Conservation (phyloP, 2,797 vertebrate genomes). For the Lophius americanus region DNA sequence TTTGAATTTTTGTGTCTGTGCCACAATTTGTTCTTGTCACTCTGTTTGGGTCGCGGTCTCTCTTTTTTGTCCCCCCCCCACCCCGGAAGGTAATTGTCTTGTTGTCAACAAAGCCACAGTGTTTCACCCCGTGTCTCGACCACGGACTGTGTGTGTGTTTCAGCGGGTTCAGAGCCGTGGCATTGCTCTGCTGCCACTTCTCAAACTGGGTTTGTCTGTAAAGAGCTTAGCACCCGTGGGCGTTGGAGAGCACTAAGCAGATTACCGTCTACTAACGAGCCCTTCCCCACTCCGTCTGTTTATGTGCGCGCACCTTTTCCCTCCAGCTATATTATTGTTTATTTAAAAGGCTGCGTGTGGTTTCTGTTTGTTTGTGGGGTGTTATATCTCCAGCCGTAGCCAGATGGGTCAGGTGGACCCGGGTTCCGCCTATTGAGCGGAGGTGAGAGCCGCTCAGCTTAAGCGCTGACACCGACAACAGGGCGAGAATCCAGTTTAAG, state of each 20-base stretch:
- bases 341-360: slow-evolving; percentile 18
- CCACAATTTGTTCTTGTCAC: slow-evolving; percentile 23
- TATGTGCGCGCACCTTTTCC: not conserved
- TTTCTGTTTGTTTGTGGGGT: slow-evolving; percentile 11
- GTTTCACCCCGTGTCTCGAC: slow-evolving; percentile 35
- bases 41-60: slow-evolving; percentile 17
- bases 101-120: slow-evolving; percentile 35
- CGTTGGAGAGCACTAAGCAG: slow-evolving; percentile 72
- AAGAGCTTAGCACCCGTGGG: slow-evolving; percentile 76
- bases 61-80: not conserved
- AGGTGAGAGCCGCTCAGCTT: slow-evolving; percentile 29
- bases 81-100: slow-evolving; percentile 42
- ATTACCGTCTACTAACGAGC: slow-evolving; percentile 79
- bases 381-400: not conserved
- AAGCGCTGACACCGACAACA: slow-evolving; percentile 37
- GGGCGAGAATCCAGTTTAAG: slow-evolving; percentile 29
- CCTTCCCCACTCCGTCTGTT: slow-evolving; percentile 44
- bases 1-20: slow-evolving; percentile 27
- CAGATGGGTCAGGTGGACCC: slow-evolving; percentile 34
- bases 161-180: slow-evolving; percentile 8
- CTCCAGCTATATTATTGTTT: slow-evolving; percentile 38
- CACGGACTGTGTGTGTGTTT: slow-evolving; percentile 40
- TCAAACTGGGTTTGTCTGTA: slow-evolving; percentile 75
- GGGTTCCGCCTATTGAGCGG: slow-evolving; percentile 30
- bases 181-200: slow-evolving; percentile 49